phyloP scores from a whole-genome alignment of 2,113 vertebrate genomes.

The Gulo gulo region DNA sequence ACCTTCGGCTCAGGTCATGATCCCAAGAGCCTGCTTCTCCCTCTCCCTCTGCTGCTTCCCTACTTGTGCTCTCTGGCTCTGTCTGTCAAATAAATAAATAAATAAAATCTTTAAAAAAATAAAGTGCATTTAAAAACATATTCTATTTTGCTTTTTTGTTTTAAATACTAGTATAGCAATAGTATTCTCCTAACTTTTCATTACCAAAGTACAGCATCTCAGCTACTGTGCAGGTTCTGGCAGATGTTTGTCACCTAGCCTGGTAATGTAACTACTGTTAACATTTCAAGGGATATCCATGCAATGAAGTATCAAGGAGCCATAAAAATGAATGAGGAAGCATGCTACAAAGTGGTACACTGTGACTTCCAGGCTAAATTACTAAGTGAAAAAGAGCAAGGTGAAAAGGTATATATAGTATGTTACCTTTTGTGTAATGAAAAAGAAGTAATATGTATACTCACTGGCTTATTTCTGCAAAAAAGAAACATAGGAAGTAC shows the following conservation, averaged over 20 bases:
- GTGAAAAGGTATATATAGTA: neutral
- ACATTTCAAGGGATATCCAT: neutral
- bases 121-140: neutral
- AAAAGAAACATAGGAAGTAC: conserved; percentile 4
- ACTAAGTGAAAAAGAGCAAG: neutral
- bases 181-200: conserved; percentile 4
- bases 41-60: neutral
- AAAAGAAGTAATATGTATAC: neutral
- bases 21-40: neutral
- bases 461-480: neutral
- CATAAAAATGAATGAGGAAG: neutral
- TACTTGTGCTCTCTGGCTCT: no score
- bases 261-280: neutral
- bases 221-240: neutral
- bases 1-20: neutral
- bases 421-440: neutral
- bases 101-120: no score
- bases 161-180: conserved; percentile 6
- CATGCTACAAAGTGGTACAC: neutral
- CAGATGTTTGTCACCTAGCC: neutral
- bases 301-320: neutral
- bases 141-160: neutral
- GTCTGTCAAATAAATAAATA: no score
- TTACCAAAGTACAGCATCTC: neutral
- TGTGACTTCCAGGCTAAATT: neutral